phyloP scores from a whole-genome alignment of 2,888 invertebrate species.

The Sesamia inferens region DNA sequence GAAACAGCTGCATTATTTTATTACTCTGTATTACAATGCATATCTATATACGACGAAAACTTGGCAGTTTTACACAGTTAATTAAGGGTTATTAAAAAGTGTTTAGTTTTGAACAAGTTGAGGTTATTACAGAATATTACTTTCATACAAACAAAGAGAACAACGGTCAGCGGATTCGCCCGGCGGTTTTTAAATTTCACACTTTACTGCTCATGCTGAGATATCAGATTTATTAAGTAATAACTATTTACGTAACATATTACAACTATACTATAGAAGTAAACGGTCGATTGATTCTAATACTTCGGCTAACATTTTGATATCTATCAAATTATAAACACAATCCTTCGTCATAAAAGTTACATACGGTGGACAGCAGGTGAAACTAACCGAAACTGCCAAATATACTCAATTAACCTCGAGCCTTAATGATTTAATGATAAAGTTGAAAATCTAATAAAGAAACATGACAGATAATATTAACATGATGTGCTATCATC shows the following conservation, averaged over 20 bases:
- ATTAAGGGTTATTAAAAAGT: slow-evolving; percentile 38
- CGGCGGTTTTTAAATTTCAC: slow-evolving; percentile 41
- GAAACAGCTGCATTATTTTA: slow-evolving; percentile 29
- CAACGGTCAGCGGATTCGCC: background rate
- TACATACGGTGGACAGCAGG: too few species aligned
- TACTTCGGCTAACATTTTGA: too few species aligned
- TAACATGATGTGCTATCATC: too few species aligned
- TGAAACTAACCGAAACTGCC: too few species aligned
- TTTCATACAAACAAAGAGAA: slow-evolving; percentile 20
- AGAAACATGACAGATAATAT: too few species aligned
- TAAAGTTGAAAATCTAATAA: too few species aligned
- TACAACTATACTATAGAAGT: too few species aligned
- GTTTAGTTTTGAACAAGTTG: slow-evolving; percentile 27
- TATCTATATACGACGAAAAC: slow-evolving; percentile 37
- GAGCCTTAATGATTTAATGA: too few species aligned
- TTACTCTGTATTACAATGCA: slow-evolving; percentile 28
- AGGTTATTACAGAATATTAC: slow-evolving; percentile 35
- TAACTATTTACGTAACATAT: slow-evolving; percentile 7
- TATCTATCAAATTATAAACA: too few species aligned
- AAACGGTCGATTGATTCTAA: too few species aligned
- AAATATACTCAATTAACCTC: too few species aligned
- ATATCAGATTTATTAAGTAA: background rate
- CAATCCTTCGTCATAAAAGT: too few species aligned
- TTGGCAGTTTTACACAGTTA: slow-evolving; percentile 48
- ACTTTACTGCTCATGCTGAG: slow-evolving; percentile 14